Percentiles rank a stretch among this genome's conserved stretches.
These are phyloP conservation scores for Cotesia typhae DNA, from an alignment of 1,140 invertebrate species.

Conservation along the genomic window DNA sequence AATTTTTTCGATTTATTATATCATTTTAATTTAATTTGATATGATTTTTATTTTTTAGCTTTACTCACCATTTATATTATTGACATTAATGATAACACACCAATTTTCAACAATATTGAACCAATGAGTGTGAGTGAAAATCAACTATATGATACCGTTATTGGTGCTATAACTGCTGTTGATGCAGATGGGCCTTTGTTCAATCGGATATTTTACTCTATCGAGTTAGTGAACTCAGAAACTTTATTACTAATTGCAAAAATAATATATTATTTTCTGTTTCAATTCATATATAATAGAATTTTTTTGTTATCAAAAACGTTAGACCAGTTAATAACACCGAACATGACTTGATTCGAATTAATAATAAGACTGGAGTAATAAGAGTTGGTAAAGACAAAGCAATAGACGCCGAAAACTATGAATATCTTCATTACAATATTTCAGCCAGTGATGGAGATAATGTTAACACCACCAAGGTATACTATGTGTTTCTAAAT, in stretches of 20 bases:
- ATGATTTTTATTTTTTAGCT: slow-evolving; percentile 17
- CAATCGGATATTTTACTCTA: slow-evolving; percentile 40
- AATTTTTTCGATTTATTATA: too few relatives aligned
- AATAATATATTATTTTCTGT: neutral
- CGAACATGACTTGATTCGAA: slow-evolving; percentile 27
- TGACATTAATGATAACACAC: slow-evolving; percentile 44
- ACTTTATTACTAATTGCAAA: neutral
- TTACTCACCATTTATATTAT: slow-evolving; percentile 39
- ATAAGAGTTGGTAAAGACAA: slow-evolving; percentile 30
- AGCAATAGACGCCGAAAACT: slow-evolving; percentile 40
- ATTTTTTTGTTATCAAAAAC: neutral
- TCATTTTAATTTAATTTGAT: too few relatives aligned
- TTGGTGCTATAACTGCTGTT: slow-evolving; percentile 40
- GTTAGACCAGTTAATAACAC: slow-evolving; percentile 36
- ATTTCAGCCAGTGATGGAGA: slow-evolving; percentile 38
- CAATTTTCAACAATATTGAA: slow-evolving; percentile 36
- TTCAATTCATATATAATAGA: too few relatives aligned
- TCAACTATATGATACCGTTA: slow-evolving; percentile 32
- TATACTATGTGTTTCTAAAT: neutral
- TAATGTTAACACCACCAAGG: slow-evolving; percentile 9
- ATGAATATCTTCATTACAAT: slow-evolving; percentile 39
- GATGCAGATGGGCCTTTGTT: slow-evolving; percentile 44
- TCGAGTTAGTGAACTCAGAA: slow-evolving; percentile 36
- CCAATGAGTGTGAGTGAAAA: slow-evolving; percentile 42
- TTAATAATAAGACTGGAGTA: slow-evolving; percentile 30